Base-by-base conservation (phyloP, 2,888 invertebrate genomes). In the Cosmia pyralina region DNA sequence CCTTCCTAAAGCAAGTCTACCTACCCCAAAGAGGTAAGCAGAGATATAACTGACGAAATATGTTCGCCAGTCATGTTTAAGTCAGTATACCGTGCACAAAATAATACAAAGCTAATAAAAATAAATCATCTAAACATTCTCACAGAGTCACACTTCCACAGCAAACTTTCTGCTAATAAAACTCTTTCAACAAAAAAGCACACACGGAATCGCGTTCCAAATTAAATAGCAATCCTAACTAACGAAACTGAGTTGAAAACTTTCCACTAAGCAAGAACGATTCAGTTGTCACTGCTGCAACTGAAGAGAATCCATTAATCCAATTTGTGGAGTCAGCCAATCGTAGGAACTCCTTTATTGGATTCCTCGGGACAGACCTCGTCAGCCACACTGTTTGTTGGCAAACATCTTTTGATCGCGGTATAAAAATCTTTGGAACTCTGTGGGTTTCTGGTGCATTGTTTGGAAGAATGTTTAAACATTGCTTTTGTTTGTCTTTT, bases 221-320 rank as follows among this genome's bases (percentile, higher is more conserved):
- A 81, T 85, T 83, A 83, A 84, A 85, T 75, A 83, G 75, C 81
- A 69, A 83, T 84, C 58, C 72, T 64, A 74, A 81, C 78, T 83
- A 77, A 83, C 65, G 65, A 65, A 85, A 83, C 86, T 69, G 48
- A 67, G 78, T 75, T 83, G 72, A 81, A 85, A 84, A 84, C 82
- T 85, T 85, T 83, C 60, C 62, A 53, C 69, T 72, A 72, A 84
- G 79, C 78, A 85, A 79, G 77, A 80, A 79, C 78, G 81, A 88
- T 80, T 81, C 78, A 86, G 82, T 86, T 82, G 77, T 79, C 77
- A 79, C 69, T 79, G 88, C 82, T 86, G 82, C 75, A 85, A 81
- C 83, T 85, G 85, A 84, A 83, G 85, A 85, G 88, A 89, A 90
- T 90, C 90, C 90, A 91, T 91, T 91, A 91, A 92, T 91, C 88